Evolutionary conservation across 2,797 vertebrate species (phyloP).

Genomic region (Octomys mimax): DNA sequence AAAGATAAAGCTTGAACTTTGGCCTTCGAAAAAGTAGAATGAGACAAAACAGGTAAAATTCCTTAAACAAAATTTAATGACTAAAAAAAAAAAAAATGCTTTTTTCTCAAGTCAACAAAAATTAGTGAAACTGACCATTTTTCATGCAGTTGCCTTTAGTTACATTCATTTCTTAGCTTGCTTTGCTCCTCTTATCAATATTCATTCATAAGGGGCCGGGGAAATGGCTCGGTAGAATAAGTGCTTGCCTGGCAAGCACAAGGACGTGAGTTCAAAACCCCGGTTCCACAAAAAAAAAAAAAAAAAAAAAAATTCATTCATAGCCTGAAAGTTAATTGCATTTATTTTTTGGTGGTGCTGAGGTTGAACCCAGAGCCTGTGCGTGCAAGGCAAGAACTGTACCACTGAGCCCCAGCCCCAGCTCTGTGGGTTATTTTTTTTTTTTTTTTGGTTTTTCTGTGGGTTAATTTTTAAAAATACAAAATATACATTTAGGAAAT

Average conservation of each 20-base stretch:
- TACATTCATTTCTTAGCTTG: constrained; percentile 29
- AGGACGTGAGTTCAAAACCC: too few relatives aligned
- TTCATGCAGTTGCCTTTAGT: neutral
- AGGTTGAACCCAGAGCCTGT: too few relatives aligned
- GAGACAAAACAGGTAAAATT: neutral
- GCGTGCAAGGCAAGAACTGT: too few relatives aligned
- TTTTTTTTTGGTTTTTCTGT: too few relatives aligned
- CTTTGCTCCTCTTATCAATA: neutral
- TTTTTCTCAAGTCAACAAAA: constrained; percentile 12
- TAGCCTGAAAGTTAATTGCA: neutral
- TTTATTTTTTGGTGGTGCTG: too few relatives aligned
- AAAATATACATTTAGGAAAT: neutral
- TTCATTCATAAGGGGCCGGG: neutral
- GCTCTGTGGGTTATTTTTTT: neutral
- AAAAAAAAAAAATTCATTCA: too few relatives aligned
- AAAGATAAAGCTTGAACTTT: neutral
- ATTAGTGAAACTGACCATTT: neutral
- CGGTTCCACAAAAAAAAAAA: too few relatives aligned
- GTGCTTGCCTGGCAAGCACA: too few relatives aligned
- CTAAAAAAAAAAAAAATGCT: constrained; percentile 25
- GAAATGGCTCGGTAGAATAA: too few relatives aligned
- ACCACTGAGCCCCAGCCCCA: too few relatives aligned
- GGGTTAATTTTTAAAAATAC: neutral
- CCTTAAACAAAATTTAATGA: neutral
- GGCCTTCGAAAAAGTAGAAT: neutral